Percentiles rank a stretch among this genome's conserved stretches.
These are phyloP conservation scores for Colletes gigas DNA, from an alignment of 1,140 invertebrate species.

Conservation along the genomic window DNA sequence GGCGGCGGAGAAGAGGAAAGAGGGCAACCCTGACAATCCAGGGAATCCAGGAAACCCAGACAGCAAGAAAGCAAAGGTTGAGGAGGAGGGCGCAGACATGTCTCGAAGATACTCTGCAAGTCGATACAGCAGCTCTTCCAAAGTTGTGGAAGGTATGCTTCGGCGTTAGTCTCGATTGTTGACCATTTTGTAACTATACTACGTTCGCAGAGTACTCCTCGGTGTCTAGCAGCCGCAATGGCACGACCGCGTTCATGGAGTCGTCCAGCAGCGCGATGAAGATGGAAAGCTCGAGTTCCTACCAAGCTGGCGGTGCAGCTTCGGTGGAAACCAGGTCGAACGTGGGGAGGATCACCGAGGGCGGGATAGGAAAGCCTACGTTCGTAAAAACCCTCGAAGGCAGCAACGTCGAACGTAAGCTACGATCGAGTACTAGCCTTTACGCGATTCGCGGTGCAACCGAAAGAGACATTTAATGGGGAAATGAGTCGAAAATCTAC, in stretches of 20 bases:
- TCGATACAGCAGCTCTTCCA: conserved; percentile 83
- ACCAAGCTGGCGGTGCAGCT: conserved; percentile 75
- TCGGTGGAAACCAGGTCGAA: conserved; percentile 60
- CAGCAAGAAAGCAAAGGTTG: conserved; percentile 73
- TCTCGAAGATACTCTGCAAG: conserved; percentile 82
- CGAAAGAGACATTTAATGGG: too few relatives aligned
- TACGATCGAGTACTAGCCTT: too few relatives aligned
- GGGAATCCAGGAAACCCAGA: conserved; percentile 50
- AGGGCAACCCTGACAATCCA: conserved; percentile 63
- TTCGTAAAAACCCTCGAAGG: conserved; percentile 89
- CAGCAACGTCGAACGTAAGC: conserved; percentile 89
- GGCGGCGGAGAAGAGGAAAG: conserved; percentile 67
- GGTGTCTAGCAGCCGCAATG: conserved; percentile 79
- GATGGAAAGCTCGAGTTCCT: conserved; percentile 76
- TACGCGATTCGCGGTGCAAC: too few relatives aligned
- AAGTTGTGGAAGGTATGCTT: conserved; percentile 82
- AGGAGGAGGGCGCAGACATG: conserved; percentile 82
- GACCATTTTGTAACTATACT: too few relatives aligned
- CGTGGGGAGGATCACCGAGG: conserved; percentile 68
- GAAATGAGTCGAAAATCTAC: too few relatives aligned
- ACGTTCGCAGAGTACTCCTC: conserved; percentile 81
- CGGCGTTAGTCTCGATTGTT: background rate
- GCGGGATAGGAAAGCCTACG: conserved; percentile 83
- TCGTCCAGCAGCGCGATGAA: conserved; percentile 77
- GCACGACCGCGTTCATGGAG: conserved; percentile 79